Base-by-base conservation (phyloP, 2,888 invertebrate species). In the Sarcophaga variegata region DNA sequence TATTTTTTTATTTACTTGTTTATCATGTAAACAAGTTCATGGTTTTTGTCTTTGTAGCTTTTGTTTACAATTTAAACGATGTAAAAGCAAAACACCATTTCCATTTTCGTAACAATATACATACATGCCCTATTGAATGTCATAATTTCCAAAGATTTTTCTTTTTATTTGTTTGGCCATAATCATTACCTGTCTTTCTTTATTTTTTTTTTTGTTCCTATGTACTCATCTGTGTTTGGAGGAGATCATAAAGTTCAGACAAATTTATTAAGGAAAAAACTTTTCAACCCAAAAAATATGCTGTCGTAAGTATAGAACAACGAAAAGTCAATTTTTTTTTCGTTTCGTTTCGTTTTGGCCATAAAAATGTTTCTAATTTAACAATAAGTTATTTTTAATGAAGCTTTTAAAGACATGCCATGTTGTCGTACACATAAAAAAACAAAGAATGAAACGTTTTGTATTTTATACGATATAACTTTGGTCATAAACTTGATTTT, bases 401-500 rank as follows among this genome's bases (percentile, higher is more conserved):
- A 78, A 83, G 78, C 67, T 59, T 37, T 37, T 78, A 67, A 72
- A 77, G 67, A 62, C 60, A 59, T 66, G 59, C 45, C 37, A 81
- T 75, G 60, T 71, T 82, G 47, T 27, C 59, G 37, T 59, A 59
- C 4, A 25, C 45, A 64, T 64, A 63, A 54, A 54, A 54, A 54
- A 11, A 14, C 0, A 54, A 54, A 14, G 20, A 77, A 22, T n/a
- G 1, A 67, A 77, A 27, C 64, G 27, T 72, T 71, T 66, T 47
- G 25, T 66, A 77, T 12, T 69, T n/a, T 59, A 54, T 47, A 37
- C 37, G 37, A 37, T 37, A 70, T 45, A 83, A 79, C n/a, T 86
- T 83, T 77, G 20, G 49, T 60, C 77, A 80, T 86, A 83, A 83
- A 83, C 77, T 60, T 86, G 79, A 72, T 85, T 77, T 66, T 59